Percentiles rank a stretch among this genome's conserved stretches.
These are phyloP conservation scores for Drosophila anceps DNA, from an alignment of 2,888 invertebrate species.

Conservation along the genomic window DNA sequence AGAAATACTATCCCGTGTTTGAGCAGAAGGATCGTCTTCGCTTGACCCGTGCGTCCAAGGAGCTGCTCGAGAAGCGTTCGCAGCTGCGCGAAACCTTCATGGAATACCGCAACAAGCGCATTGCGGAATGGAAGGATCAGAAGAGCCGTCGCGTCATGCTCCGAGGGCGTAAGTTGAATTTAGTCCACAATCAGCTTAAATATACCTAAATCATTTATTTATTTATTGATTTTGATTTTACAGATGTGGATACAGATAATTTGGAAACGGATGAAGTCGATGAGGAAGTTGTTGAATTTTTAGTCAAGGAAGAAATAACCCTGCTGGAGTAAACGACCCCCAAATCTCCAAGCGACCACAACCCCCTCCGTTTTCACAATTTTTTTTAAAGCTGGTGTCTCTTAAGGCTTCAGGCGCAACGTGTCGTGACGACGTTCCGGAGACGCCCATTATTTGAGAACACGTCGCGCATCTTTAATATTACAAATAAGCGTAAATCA, in stretches of 20 bases:
- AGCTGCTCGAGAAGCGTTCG: constrained; percentile 96
- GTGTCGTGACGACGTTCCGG: constrained; percentile 38
- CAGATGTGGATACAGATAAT: constrained; percentile 97
- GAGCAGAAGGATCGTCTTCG: constrained; percentile 98
- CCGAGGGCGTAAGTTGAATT: constrained; percentile 91
- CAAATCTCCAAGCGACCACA: constrained; percentile 14
- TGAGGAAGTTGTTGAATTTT: constrained; percentile 98
- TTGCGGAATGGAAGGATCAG: constrained; percentile 91
- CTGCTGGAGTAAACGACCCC: constrained; percentile 89
- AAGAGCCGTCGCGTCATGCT: constrained; percentile 93
- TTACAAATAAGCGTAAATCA: constrained; percentile 41
- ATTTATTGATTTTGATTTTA: constrained; percentile 40
- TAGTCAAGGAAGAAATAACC: constrained; percentile 97
- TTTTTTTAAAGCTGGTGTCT: constrained; percentile 59
- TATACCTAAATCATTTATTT: too few species aligned
- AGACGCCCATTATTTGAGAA: constrained; percentile 17
- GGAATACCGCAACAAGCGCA: constrained; percentile 91
- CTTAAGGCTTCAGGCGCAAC: constrained; percentile 39
- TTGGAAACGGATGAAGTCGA: constrained; percentile 96
- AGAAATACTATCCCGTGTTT: constrained; percentile 98
- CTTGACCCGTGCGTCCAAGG: constrained; percentile 96
- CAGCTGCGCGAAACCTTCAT: constrained; percentile 94
- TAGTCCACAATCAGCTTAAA: neutral
- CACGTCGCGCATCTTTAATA: constrained; percentile 43
- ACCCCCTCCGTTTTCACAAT: constrained; percentile 17